Percentiles rank a stretch among this genome's conserved stretches.
These are phyloP conservation scores for Drosophila grimshawi DNA, from an alignment of 1,140 invertebrate genomes.

Conservation along the genomic window DNA sequence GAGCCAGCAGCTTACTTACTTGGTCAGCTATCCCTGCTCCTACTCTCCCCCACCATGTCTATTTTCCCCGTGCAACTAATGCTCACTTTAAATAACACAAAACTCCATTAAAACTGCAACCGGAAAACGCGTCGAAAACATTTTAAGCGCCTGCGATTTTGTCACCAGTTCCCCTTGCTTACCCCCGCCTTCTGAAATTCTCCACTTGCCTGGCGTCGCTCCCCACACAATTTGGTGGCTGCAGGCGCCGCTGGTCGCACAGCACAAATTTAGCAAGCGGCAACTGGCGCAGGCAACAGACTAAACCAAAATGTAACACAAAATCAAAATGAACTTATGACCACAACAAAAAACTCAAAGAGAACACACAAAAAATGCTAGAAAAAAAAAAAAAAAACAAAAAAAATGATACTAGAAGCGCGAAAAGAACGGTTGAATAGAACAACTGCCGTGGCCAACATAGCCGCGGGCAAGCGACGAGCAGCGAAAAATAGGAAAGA, in stretches of 20 bases:
- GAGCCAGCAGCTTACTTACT: constrained; percentile 7
- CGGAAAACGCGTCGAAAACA: constrained; percentile 74
- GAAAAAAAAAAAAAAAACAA: constrained; percentile 33
- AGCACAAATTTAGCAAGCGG: constrained; percentile 45
- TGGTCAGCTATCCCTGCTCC: neutral
- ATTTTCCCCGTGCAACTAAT: constrained; percentile 55
- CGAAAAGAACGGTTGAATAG: constrained; percentile 13
- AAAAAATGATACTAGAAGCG: constrained; percentile 15
- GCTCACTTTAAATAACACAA: constrained; percentile 81
- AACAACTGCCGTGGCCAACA: constrained; percentile 38
- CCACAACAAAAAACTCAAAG: constrained; percentile 46
- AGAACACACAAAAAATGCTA: constrained; percentile 12
- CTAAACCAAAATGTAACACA: constrained; percentile 80
- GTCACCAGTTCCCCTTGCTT: constrained; percentile 17
- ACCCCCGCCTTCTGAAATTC: neutral
- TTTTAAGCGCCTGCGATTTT: constrained; percentile 77
- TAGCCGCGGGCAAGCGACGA: constrained; percentile 24
- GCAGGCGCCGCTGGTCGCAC: constrained; percentile 33
- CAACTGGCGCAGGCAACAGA: constrained; percentile 58
- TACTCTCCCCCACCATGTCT: neutral
- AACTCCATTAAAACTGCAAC: constrained; percentile 79
- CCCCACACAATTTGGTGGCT: constrained; percentile 51
- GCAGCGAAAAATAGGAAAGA: constrained; percentile 12
- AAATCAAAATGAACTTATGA: constrained; percentile 83
- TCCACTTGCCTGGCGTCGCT: neutral